These are phyloP conservation scores for Noctua janthe DNA, from an alignment of 2,888 invertebrate species.

Conservation along the genomic window DNA sequence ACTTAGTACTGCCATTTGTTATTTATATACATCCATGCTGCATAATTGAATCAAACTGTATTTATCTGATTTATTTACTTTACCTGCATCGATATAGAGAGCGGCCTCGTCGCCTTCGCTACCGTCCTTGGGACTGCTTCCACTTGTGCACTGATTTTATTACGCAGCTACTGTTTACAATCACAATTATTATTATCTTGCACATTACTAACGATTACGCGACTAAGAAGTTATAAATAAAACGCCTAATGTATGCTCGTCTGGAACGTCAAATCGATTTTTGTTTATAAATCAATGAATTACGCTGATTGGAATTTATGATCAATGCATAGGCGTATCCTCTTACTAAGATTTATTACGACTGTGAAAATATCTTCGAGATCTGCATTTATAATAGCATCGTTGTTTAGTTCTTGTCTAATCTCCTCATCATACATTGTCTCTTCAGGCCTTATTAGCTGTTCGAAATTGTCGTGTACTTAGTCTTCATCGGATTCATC, in stretches of 20 bases:
- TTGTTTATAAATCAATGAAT: slow-evolving; percentile 42
- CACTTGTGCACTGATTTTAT: slow-evolving; percentile 45
- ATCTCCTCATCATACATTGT: slow-evolving; percentile 2
- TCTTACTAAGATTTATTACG: slow-evolving; percentile 19
- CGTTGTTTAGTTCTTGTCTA: not conserved
- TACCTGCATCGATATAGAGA: slow-evolving; percentile 42
- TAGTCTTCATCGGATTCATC: not conserved
- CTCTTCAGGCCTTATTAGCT: not conserved
- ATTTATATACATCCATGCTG: not conserved
- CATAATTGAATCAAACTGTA: not conserved
- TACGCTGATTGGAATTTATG: slow-evolving; percentile 27
- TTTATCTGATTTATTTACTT: slow-evolving; percentile 28
- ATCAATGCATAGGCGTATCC: slow-evolving; percentile 8
- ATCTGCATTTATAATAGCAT: slow-evolving; percentile 15
- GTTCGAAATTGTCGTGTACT: not conserved
- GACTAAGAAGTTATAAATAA: slow-evolving; percentile 35
- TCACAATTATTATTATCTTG: slow-evolving; percentile 51
- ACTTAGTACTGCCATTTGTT: not conserved
- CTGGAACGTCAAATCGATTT: slow-evolving; percentile 32
- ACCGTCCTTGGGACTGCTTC: slow-evolving; percentile 69
- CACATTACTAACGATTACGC: slow-evolving; percentile 37
- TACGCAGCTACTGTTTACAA: slow-evolving; percentile 42
- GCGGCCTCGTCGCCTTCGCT: slow-evolving; percentile 63
- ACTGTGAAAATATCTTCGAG: not conserved
- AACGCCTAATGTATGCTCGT: slow-evolving; percentile 37